Evolutionary conservation across 92 coral and sea anemone genomes (phyloP).

Genomic region (Umimayanthus kanabou): DNA sequence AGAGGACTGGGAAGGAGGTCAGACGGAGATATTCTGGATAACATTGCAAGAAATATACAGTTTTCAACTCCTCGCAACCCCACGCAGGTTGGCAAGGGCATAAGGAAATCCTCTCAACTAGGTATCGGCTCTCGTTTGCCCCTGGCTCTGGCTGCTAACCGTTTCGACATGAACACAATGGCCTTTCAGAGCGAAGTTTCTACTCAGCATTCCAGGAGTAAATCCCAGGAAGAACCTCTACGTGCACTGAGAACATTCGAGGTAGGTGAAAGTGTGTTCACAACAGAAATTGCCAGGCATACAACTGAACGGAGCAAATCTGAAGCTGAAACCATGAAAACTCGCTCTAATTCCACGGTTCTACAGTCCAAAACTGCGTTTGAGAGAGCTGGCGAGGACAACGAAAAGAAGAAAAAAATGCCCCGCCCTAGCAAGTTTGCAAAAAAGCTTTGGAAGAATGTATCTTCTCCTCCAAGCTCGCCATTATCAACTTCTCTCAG

Average conservation of each 20-base stretch:
- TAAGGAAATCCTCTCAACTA: constrained; percentile 17
- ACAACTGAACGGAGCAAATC: background rate
- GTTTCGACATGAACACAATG: background rate
- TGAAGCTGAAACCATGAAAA: background rate
- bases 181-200: constrained; percentile 32
- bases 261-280: background rate
- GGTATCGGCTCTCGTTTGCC: constrained; percentile 3
- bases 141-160: background rate
- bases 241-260: background rate
- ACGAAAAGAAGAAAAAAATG: constrained; percentile 48
- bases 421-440: constrained; percentile 65
- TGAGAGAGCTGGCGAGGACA: constrained; percentile 38
- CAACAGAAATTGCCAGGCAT: background rate
- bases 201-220: background rate
- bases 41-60: background rate
- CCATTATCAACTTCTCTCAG: background rate
- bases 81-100: constrained; percentile 20
- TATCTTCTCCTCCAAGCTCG: constrained; percentile 48
- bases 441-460: constrained; percentile 51
- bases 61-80: constrained; percentile 25
- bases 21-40: constrained; percentile 28
- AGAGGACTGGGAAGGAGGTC: constrained; percentile 1
- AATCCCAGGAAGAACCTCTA: constrained; percentile 1
- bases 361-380: background rate
- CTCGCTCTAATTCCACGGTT: constrained; percentile 7